Base-by-base conservation (phyloP, 1,140 invertebrate genomes). In the Epicauta chinensis region DNA sequence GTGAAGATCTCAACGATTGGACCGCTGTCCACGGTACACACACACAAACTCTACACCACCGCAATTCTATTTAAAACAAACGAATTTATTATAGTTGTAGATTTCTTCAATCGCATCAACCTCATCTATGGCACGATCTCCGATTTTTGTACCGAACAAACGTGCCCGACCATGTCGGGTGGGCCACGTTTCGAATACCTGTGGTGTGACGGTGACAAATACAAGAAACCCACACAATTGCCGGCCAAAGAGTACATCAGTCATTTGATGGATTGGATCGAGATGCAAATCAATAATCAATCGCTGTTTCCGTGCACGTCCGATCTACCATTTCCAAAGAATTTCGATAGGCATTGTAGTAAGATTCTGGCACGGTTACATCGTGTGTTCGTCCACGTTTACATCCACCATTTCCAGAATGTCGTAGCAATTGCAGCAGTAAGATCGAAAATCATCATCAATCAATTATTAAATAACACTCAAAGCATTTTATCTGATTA, bases 101-200 rank as follows among this genome's bases (percentile, higher is more conserved):
- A 97, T 65, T 97, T 97, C 69, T 97, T 97, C 71, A 97, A 97
- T 71, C 80, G 93, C 63, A 93, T 97, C 59, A 97, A 97, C 74
- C 72, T 97, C 10, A 89, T 97, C 61, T 91, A 91, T 72, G 93
- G 93, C 6, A 93, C 91, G 10, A 82, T 97, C 17, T 86, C 81
- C 41, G 93, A 95, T 66, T 88, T 82, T 68, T 97, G 93, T 67
- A 91, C 87, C 36, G 83, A 86, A 60, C 79, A 82, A 50, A 81
- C 85, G 5, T 97, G 93, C 72, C 91, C 93, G 2, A 91, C 87
- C 7, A 97, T 97, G 93, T 87, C 82, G 38, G 93, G 93, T 16
- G 93, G 93, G 5, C 77, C 82, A 3, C 74, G 83, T 38, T 96
- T 93, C 73, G 93, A 97, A 70, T 97, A 97, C 71, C 74, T 94